Evolutionary conservation across 2,888 invertebrate genomes (phyloP), one percentile per base, ranked within the genome.

Genomic region (Lasioglossum vierecki): DNA sequence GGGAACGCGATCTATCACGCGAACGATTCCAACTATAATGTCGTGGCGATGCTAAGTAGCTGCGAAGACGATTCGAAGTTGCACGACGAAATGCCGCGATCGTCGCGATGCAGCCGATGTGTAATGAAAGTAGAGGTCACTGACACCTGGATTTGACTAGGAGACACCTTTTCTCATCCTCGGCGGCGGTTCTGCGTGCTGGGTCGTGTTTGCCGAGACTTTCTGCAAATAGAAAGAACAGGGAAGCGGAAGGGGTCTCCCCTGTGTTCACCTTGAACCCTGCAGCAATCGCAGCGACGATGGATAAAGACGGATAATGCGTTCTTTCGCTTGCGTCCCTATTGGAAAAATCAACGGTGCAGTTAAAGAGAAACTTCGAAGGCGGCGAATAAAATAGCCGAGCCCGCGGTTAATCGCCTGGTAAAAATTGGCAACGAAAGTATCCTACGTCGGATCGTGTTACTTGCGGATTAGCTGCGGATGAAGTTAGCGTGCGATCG

Each of bases 171-270:
- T 71, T 71, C 49, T 46, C 75, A 57, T 81, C 60, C 15, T 26
- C 66, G 35, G 15, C 11, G 39, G 70, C 49, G 30, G 53, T 15
- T 80, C 60, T 71, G 35, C 57, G 57, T 72, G 81, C 41, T 26
- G 79, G 76, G 79, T 76, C 82, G 60, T 75, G 80, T 85, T 85
- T 82, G 77, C 80, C 4, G 46, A 70, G 71, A 57, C 82, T 86
- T 78, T 86, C 86, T 71, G 86, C 68, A 86, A 86, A 86, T 82
- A 86, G 86, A 86, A 78, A 86, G 82, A 77, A 30, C n/a, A 44
- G 53, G n/a, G n/a, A n/a, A 41, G 63, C 30, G 60, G 57, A 22
- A 30, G 53, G 22, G n/a, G 57, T 26, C 41, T 22, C 22, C 49
- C 30, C 35, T 60, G 30, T 18, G 76, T 63, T 83, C 49, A 75